Evolutionary conservation across 2,888 invertebrate genomes (phyloP).

Genomic region (Habrosyne pyritoides): DNA sequence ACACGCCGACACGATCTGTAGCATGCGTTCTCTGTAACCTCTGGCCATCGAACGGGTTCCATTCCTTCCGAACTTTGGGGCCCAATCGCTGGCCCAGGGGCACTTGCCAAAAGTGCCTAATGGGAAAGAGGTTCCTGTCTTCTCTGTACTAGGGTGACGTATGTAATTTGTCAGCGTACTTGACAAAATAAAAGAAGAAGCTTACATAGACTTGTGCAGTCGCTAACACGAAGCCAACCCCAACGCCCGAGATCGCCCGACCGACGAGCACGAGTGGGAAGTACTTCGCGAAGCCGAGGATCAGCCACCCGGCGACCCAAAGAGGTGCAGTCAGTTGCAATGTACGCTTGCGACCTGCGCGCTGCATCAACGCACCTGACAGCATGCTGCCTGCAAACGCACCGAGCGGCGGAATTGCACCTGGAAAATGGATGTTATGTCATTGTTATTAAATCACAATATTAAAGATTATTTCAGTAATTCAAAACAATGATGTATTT

Average conservation of each 20-base stretch:
- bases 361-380: constrained; percentile 81
- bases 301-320: constrained; percentile 80
- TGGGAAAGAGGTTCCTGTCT: too few relatives aligned
- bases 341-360: constrained; percentile 78
- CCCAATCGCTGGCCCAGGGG: too few relatives aligned
- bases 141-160: too few relatives aligned
- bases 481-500: too few relatives aligned
- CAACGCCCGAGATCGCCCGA: constrained; percentile 83
- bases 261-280: constrained; percentile 78
- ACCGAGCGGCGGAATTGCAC: constrained; percentile 82
- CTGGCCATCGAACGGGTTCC: too few relatives aligned
- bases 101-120: too few relatives aligned
- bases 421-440: constrained; percentile 43
- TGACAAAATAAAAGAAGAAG: constrained; percentile 14
- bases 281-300: constrained; percentile 77
- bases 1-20: too few relatives aligned
- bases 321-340: constrained; percentile 78
- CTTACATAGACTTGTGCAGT: constrained; percentile 86
- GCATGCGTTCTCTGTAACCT: too few relatives aligned
- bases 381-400: constrained; percentile 82
- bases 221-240: constrained; percentile 84
- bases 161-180: too few relatives aligned
- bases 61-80: too few relatives aligned
- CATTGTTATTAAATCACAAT: too few relatives aligned
- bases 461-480: too few relatives aligned